phyloP scores from a whole-genome alignment of 2,888 invertebrate genomes.

The Dorcus parallelipipedus region DNA sequence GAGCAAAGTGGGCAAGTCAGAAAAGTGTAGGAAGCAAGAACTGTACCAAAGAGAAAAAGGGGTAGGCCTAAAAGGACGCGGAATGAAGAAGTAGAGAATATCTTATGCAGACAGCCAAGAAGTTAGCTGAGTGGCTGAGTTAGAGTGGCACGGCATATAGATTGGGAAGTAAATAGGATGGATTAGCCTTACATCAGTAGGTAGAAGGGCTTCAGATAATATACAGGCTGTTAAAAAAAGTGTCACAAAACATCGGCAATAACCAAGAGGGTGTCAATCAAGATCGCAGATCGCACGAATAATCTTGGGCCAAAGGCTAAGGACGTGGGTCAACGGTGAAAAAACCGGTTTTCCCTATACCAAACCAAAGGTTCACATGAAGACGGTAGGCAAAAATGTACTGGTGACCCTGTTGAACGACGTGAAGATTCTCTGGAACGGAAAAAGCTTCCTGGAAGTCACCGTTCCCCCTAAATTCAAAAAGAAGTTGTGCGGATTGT shows the following conservation, averaged over 20 bases:
- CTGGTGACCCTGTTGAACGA: conserved; percentile 67
- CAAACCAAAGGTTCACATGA: conserved; percentile 59
- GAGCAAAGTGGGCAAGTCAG: too few species aligned
- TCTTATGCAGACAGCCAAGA: too few species aligned
- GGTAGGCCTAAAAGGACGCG: too few species aligned
- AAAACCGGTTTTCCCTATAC: conserved; percentile 69
- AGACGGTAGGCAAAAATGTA: conserved; percentile 63
- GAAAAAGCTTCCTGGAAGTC: conserved; percentile 85
- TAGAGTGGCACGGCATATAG: too few species aligned
- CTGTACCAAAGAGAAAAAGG: too few species aligned
- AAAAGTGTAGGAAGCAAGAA: too few species aligned
- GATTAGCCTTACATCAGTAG: too few species aligned
- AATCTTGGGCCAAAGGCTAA: conserved; percentile 80
- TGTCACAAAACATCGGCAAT: conserved; percentile 71
- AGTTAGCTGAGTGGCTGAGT: too few species aligned
- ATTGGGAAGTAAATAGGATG: too few species aligned
- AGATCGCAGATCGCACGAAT: conserved; percentile 70
- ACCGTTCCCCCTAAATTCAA: conserved; percentile 74
- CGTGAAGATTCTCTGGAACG: conserved; percentile 87
- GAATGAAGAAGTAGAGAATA: too few species aligned
- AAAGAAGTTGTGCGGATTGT: conserved; percentile 81
- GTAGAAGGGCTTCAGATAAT: too few species aligned
- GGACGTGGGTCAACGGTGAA: conserved; percentile 82
- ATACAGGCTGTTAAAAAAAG: too few species aligned
- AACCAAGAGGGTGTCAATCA: conserved; percentile 84